Conservation (phyloP, 1,140 invertebrate genomes). For the Oncopodura yosiiana region DNA sequence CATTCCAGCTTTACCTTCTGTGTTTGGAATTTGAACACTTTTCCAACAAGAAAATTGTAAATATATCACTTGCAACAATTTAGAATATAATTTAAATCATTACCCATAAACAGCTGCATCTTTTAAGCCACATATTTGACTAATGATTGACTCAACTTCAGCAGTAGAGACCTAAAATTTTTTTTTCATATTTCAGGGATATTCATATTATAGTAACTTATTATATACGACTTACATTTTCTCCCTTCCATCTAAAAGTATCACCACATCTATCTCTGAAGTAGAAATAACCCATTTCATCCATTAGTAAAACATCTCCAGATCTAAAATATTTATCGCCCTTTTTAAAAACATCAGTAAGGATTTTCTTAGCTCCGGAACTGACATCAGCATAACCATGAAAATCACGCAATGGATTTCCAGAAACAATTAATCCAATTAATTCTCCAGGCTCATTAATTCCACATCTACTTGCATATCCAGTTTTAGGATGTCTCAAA, state of each 20-base stretch:
- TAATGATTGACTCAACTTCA: conserved; percentile 89
- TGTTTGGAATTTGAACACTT: conserved; percentile 51
- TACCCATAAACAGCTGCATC: conserved; percentile 84
- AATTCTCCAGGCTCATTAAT: conserved; percentile 87
- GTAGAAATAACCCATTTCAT: conserved; percentile 84
- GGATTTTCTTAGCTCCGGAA: conserved; percentile 11
- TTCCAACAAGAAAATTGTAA: no score
- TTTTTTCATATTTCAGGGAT: no score
- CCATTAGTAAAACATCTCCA: conserved; percentile 81
- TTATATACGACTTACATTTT: conserved; percentile 98
- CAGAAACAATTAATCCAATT: conserved; percentile 83
- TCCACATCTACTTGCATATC: conserved; percentile 69
- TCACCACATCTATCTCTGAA: conserved; percentile 94
- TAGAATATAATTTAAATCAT: no score
- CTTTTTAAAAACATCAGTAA: conserved; percentile 12
- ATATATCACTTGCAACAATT: no score
- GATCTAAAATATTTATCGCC: conserved; percentile 15
- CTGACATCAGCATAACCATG: conserved; percentile 56
- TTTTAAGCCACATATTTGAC: conserved; percentile 67
- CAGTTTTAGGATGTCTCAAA: conserved; percentile 53
- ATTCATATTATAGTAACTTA: no score
- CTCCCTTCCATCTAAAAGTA: conserved; percentile 92
- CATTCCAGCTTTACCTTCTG: conserved; percentile 63
- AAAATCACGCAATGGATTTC: conserved; percentile 66
- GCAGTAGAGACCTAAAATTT: conserved; percentile 96